Conservation (phyloP, 2,888 invertebrate genomes). For the Cactoblastis cactorum region DNA sequence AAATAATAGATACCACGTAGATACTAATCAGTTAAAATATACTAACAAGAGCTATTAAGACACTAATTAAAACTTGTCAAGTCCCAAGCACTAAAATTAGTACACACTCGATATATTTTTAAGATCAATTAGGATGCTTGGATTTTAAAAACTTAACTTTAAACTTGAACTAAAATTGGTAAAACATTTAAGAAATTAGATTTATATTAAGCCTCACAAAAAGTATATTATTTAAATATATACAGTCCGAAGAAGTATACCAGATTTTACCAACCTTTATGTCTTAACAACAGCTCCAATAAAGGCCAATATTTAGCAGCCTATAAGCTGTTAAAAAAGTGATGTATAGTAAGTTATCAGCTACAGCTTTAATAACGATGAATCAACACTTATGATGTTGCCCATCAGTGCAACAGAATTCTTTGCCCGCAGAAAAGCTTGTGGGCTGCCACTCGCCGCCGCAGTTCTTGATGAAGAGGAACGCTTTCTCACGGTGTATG, state of each 20-base stretch:
- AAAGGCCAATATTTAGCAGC: too few species aligned
- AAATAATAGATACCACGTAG: too few species aligned
- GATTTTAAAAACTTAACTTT: background rate
- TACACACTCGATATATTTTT: background rate
- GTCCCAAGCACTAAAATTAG: background rate
- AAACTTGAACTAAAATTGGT: too few species aligned
- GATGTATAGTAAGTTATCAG: too few species aligned
- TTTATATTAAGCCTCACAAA: too few species aligned
- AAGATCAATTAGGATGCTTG: background rate
- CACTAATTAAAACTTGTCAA: background rate
- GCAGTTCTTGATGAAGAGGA: conserved; percentile 89
- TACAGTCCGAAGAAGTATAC: too few species aligned
- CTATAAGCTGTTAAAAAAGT: too few species aligned
- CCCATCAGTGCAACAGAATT: conserved; percentile 90
- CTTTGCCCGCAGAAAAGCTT: conserved; percentile 89
- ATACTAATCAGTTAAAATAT: background rate
- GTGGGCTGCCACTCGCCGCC: conserved; percentile 87
- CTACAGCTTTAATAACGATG: background rate
- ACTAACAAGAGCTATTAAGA: background rate
- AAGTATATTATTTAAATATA: too few species aligned
- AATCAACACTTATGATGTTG: conserved; percentile 83
- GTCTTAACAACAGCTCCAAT: background rate
- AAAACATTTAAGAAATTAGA: too few species aligned
- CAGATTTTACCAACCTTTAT: background rate
- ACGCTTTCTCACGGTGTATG: conserved; percentile 87